Percentiles rank a stretch among this genome's conserved stretches.
These are phyloP conservation scores for Notocelia uddmanniana DNA, from an alignment of 2,888 invertebrate genomes.

Conservation along the genomic window DNA sequence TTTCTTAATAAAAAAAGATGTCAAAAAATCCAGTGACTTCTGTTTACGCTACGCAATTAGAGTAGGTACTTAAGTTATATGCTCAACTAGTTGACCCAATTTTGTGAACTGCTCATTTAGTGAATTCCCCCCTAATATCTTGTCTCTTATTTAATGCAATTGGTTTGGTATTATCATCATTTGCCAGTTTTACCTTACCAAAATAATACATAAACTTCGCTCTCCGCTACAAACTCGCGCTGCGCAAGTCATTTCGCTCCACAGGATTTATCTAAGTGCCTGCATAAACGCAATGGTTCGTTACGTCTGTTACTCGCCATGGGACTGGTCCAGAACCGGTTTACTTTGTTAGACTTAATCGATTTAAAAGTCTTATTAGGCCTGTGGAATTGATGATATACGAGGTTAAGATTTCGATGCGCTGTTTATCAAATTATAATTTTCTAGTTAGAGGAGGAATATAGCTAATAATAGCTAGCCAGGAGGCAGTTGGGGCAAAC, in stretches of 20 bases:
- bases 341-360: constrained; percentile 49
- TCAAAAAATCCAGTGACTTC: not conserved
- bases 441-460: not conserved
- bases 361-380: constrained; percentile 31
- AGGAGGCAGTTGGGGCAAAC: not conserved
- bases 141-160: not conserved
- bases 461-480: not conserved
- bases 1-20: not conserved
- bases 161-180: not conserved
- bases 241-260: constrained; percentile 45
- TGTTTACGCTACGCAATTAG: not conserved
- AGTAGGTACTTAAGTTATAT: not conserved
- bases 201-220: constrained; percentile 5
- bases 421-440: not conserved
- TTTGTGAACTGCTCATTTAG: too few species aligned
- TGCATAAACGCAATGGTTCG: constrained; percentile 63
- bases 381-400: constrained; percentile 19
- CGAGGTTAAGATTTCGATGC: not conserved
- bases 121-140: too few species aligned
- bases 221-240: constrained; percentile 46
- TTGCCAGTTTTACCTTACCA: not conserved
- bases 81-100: not conserved
- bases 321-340: constrained; percentile 55
- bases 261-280: constrained; percentile 70
- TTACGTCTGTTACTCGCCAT: constrained; percentile 48